Evolutionary conservation across 1,140 invertebrate genomes (phyloP), one percentile per base, ranked within the genome.

Genomic region (Sinella curviseta): DNA sequence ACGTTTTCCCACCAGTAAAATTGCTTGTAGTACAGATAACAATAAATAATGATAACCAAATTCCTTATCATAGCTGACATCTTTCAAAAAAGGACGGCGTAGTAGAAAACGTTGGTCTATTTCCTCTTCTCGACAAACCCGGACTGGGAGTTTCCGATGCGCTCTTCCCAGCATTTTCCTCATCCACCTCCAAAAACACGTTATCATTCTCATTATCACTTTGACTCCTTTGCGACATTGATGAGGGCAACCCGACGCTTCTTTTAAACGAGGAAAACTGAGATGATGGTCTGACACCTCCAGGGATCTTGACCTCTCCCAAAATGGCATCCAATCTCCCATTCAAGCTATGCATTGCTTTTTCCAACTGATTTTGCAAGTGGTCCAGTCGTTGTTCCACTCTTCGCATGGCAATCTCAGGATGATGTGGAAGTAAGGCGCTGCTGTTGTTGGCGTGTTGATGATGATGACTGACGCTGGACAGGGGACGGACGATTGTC

Each of bases 341-440:
- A n/a, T 65, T 74, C 12, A 78, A 26, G 12, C 8, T 74, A n/a
- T 28, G 16, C 12, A 79, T 26, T 2, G 65, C 48, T 31, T 8
- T 26, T 26, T 81, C 74, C 0, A 83, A 48, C 67, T 81, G 82
- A 3, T 30, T 55, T 70, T 83, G 82, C 34, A 83, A 74, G 12
- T 70, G 60, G 55, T 81, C 80, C 20, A 83, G 34, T 39, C 78
- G 78, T 31, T 76, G 35, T 17, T 83, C 82, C 1, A 83, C 16
- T 55, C 75, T 67, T 54, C 77, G 31, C 0, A 80, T 24, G 17
- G 70, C 24, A 31, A 24, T 24, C 2, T 31, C 70, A 2, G 70
- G 4, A 20, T 74, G 70, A 8, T 74, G 70, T 8, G 12, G 30
- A 4, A 74, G 26, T 12, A 74, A 12, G n/a, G n/a, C n/a, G n/a